Base-by-base conservation (phyloP, 2,113 vertebrate species). In the Peromyscus polionotus region DNA sequence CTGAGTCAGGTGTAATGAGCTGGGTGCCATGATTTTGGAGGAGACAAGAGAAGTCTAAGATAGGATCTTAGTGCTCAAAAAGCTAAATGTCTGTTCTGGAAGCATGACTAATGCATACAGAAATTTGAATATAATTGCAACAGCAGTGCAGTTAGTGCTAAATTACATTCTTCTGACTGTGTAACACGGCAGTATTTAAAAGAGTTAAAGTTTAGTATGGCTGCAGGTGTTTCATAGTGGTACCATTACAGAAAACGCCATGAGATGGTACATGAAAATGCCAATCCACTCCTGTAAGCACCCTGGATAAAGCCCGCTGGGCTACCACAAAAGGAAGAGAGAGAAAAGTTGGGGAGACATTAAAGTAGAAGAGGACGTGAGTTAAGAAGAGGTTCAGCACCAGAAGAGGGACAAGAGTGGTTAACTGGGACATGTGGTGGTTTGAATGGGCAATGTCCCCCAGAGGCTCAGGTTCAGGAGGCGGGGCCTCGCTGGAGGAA, bases 101-200 rank as follows among this genome's bases (percentile, higher is more conserved):
- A 95, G 90, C 48, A 81, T 89, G 75, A 67, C n/a, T 31, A 79
- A 54, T 12, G 75, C 54, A 11, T 20, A 19, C 3, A 39, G 19
- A 96, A 80, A 59, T 76, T 94, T 67, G 36, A 93, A 61, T 63
- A 61, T 17, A 39, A 51, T 89, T 94, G 63, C 42, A 76, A 77
- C 83, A 65, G 16, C 42, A 76, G 51, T 65, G 13, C 45, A 17
- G 73, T 76, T 8, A 13, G 61, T 48, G 61, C 28, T 86, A 70
- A 85, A 36, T 87, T 48, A 68, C 65, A 61, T 42, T 93, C 28
- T 33, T 93, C 14, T 86, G 84, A 42, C 3, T 65, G 4, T 77
- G 26, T 20, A 63, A 63, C 57, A 88, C 16, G 17, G 31, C 63
- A 36, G 42, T 39, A 65, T 48, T 93, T 90, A 72, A 92, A 45